These are phyloP conservation scores for Tuberolachnus salignus DNA, from an alignment of 2,888 invertebrate species.

Conservation along the genomic window DNA sequence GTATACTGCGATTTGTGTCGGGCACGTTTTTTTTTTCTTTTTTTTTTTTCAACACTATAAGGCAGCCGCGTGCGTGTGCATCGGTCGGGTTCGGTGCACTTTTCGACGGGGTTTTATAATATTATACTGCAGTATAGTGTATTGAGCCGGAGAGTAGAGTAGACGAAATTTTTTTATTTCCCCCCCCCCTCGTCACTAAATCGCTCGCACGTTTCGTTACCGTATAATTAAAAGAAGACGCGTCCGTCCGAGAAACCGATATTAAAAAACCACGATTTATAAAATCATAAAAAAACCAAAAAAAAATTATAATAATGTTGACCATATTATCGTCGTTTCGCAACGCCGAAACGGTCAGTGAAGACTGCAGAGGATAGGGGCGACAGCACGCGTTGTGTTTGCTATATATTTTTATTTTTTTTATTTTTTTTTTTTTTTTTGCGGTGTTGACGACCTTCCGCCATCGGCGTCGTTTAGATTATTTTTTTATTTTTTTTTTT, in stretches of 20 bases:
- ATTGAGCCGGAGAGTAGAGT: neutral
- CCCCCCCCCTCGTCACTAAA: neutral
- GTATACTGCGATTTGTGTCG: constrained; percentile 31
- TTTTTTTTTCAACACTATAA: no score
- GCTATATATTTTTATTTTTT: neutral
- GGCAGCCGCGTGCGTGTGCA: neutral
- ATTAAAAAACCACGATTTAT: neutral
- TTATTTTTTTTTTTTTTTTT: no score
- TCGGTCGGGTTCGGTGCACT: constrained; percentile 33
- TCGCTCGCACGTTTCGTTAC: neutral
- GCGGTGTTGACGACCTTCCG: constrained; percentile 37
- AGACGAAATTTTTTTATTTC: constrained; percentile 6
- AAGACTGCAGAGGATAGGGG: neutral
- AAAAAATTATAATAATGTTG: neutral
- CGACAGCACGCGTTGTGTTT: neutral
- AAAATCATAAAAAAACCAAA: neutral
- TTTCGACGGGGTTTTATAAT: neutral
- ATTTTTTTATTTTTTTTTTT: neutral
- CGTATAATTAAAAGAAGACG: constrained; percentile 13
- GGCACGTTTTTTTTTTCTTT: neutral
- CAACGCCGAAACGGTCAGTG: neutral
- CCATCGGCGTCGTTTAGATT: constrained; percentile 4
- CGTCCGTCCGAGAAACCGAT: no score
- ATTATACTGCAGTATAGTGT: neutral
- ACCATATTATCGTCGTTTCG: no score